Percentiles rank a stretch among this genome's conserved stretches.
Conservation (phyloP, 1,140 invertebrate genomes). For the Aphidius gifuensis region DNA sequence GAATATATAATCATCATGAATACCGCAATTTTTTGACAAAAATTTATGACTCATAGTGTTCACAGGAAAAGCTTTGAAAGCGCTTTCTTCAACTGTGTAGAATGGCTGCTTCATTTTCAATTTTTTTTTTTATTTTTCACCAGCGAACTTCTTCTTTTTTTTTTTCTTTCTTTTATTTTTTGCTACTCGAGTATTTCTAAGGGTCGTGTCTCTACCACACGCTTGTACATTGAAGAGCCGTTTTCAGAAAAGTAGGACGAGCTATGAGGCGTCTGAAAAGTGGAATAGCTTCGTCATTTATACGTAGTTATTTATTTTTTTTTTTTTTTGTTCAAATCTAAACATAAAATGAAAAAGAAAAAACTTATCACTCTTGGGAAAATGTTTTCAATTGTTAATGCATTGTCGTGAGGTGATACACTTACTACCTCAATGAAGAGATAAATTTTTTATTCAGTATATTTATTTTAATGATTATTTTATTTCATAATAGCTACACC, state of each 20-base stretch:
- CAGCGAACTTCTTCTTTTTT: conserved; percentile 5
- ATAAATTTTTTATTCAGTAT: no score
- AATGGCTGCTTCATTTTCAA: neutral
- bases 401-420: no score
- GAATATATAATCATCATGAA: no score
- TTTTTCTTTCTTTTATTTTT: conserved; percentile 6
- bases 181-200: conserved; percentile 9
- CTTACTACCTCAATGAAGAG: no score
- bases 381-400: no score
- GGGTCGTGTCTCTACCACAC: conserved; percentile 5
- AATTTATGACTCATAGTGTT: conserved; percentile 3
- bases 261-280: neutral
- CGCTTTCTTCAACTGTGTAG: no score
- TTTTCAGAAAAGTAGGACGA: conserved; percentile 14
- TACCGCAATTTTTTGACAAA: neutral
- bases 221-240: conserved; percentile 2
- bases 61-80: neutral
- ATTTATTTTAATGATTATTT: no score
- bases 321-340: neutral
- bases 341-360: conserved; percentile 5
- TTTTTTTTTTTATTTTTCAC: neutral
- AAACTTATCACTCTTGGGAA: neutral
- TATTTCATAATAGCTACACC: no score
- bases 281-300: conserved; percentile 18
- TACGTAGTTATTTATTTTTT: conserved; percentile 14